These are phyloP conservation scores for Pangasius mekongensis DNA, from an alignment of 2,797 vertebrate species.

Conservation along the genomic window DNA sequence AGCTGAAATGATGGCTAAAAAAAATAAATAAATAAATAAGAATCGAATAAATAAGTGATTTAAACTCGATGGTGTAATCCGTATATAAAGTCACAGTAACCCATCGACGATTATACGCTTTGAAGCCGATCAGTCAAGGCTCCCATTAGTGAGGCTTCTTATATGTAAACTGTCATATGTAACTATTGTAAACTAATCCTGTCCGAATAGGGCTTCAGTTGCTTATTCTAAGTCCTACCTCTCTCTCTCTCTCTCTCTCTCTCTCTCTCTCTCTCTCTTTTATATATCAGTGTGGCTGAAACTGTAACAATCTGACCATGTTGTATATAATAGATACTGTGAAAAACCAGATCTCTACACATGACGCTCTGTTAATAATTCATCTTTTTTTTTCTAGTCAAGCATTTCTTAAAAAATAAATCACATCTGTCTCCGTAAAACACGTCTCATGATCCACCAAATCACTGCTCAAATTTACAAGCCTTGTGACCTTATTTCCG, in stretches of 20 bases:
- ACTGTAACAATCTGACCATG: background rate
- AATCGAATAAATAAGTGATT: background rate
- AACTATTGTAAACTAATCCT: background rate
- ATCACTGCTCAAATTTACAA: background rate
- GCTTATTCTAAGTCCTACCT: background rate
- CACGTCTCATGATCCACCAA: background rate
- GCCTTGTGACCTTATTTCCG: background rate
- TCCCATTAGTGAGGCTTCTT: background rate
- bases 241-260: background rate
- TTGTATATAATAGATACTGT: slow-evolving; percentile 39
- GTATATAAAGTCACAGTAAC: background rate
- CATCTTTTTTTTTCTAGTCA: background rate
- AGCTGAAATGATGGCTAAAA: background rate
- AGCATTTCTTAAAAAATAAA: background rate
- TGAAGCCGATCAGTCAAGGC: background rate
- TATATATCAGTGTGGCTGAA: background rate
- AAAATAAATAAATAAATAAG: background rate
- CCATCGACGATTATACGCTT: background rate
- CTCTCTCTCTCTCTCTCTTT: background rate
- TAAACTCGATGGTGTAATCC: background rate
- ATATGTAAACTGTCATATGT: background rate
- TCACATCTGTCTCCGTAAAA: background rate
- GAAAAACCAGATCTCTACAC: slow-evolving; percentile 4
- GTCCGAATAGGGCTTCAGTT: slow-evolving; percentile 7
- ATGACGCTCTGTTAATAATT: background rate